phyloP scores from a whole-genome alignment of 2,888 invertebrate species.

The Lithophane leautieri region DNA sequence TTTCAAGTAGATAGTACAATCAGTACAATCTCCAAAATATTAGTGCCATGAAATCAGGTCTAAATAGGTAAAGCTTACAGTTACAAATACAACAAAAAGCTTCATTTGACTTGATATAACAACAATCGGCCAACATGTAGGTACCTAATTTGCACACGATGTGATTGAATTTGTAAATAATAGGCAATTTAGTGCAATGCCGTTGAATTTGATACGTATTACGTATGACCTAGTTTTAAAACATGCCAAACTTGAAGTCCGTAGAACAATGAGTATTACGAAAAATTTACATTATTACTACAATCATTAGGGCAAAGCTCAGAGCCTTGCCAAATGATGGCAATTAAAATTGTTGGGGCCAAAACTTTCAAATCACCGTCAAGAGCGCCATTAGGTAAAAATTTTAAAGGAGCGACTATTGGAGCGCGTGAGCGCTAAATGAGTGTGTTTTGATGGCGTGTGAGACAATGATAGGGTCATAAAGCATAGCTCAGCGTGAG shows the following conservation, averaged over 20 bases:
- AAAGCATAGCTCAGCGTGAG: conserved; percentile 28
- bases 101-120: background rate
- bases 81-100: background rate
- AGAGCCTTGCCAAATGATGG: conserved; percentile 40
- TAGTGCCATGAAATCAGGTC: conserved; percentile 21
- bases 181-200: conserved; percentile 40
- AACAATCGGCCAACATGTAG: conserved; percentile 18
- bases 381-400: conserved; percentile 24
- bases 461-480: conserved; percentile 38
- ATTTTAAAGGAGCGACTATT: conserved; percentile 10
- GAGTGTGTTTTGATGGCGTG: conserved; percentile 32
- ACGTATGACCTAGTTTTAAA: conserved; percentile 39
- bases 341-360: conserved; percentile 36
- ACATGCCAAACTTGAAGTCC: conserved; percentile 7
- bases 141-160: conserved; percentile 27
- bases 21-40: conserved; percentile 10
- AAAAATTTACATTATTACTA: conserved; percentile 20
- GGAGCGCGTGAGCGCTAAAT: background rate
- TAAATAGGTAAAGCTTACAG: conserved; percentile 1
- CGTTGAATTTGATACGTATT: conserved; percentile 34
- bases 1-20: background rate
- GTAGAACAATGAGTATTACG: conserved; percentile 30
- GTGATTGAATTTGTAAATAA: conserved; percentile 48
- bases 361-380: conserved; percentile 14
- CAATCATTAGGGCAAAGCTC: conserved; percentile 7